A percentile compares a stretch with the other conserved stretches of the same genome.
These are phyloP conservation scores for Rhyacophila brunnea DNA, from an alignment of 1,140 invertebrate genomes.

Conservation along the genomic window DNA sequence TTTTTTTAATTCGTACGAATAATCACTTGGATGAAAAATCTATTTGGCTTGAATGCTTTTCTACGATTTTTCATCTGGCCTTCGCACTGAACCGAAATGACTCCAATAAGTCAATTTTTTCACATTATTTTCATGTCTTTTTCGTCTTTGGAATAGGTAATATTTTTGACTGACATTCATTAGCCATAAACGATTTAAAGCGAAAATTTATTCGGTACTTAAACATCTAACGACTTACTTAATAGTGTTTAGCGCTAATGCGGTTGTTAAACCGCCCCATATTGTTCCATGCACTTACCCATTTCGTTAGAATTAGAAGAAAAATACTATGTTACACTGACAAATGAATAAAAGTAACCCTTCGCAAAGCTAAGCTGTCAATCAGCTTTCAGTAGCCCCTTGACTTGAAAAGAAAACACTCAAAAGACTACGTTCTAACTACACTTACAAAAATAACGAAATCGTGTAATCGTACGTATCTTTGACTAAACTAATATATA, in stretches of 20 bases:
- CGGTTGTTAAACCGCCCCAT: constrained; percentile 22
- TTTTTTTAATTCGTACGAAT: no score
- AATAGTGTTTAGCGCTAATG: constrained; percentile 18
- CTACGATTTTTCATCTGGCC: no score
- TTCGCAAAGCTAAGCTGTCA: constrained; percentile 17
- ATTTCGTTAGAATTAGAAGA: neutral
- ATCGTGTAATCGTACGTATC: no score
- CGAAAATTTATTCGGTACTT: neutral
- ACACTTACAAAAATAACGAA: no score
- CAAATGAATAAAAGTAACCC: constrained; percentile 21
- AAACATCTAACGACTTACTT: neutral
- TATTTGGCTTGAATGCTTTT: no score
- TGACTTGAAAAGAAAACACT: no score
- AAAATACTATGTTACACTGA: constrained; percentile 17
- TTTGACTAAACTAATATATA: no score
- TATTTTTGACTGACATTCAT: neutral
- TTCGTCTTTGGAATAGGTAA: neutral
- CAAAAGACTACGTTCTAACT: no score
- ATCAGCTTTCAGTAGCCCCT: constrained; percentile 6
- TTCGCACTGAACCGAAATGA: no score
- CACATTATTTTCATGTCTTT: neutral
- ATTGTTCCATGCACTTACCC: neutral
- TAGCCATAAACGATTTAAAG: neutral
- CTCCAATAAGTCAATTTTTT: no score
- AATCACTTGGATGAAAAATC: no score